These are phyloP conservation scores for Lymantria dispar DNA, from an alignment of 2,888 invertebrate genomes.

Conservation along the genomic window DNA sequence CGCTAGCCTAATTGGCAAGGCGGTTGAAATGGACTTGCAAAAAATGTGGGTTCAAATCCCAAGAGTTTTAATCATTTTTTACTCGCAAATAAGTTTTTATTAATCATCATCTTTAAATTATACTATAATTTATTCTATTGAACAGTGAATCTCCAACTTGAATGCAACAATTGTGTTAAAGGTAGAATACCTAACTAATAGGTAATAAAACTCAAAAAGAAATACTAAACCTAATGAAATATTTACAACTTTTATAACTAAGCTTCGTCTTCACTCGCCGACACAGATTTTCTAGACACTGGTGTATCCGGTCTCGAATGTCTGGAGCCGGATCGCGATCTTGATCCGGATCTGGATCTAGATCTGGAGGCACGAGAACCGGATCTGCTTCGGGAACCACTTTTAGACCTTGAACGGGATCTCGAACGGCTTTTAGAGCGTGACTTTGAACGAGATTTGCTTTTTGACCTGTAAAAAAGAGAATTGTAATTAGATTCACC, in stretches of 20 bases:
- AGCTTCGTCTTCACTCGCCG: conserved; percentile 81
- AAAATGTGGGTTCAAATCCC: too few species aligned
- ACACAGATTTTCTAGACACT: conserved; percentile 83
- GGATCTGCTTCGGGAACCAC: conserved; percentile 30
- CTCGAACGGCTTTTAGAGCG: conserved; percentile 45
- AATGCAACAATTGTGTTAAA: neutral
- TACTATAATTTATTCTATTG: neutral
- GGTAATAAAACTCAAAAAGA: conserved; percentile 20
- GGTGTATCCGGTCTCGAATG: conserved; percentile 79
- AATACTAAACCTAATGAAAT: conserved; percentile 17
- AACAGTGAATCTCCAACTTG: neutral
- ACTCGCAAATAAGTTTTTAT: too few species aligned
- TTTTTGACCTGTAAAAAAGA: conserved; percentile 11
- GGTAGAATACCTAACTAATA: conserved; percentile 12
- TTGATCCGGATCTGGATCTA: conserved; percentile 62
- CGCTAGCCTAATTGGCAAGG: too few species aligned
- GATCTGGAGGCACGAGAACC: conserved; percentile 65
- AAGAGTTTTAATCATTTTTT: too few species aligned
- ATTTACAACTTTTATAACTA: conserved; percentile 40
- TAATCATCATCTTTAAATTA: too few species aligned
- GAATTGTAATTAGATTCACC: neutral
- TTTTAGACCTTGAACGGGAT: conserved; percentile 27
- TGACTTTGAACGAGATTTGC: conserved; percentile 17
- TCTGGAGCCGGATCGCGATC: conserved; percentile 67
- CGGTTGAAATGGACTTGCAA: too few species aligned